phyloP scores from a whole-genome alignment of 2,113 vertebrate species.

The Peromyscus californicus region DNA sequence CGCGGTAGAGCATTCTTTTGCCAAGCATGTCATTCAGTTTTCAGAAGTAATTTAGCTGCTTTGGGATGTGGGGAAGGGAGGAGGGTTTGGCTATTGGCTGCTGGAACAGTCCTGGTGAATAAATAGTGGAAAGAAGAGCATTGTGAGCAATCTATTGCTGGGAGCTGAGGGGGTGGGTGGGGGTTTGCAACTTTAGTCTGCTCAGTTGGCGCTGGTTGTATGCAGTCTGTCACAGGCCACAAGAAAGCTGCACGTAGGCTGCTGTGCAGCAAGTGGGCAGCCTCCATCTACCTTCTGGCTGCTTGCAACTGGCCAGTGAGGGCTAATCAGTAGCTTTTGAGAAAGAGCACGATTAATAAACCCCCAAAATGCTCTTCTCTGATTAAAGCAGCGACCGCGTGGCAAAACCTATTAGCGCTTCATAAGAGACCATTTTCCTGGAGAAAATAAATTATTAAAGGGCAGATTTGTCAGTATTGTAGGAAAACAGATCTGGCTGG shows the following conservation, averaged over 20 bases:
- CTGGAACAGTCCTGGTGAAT: slow-evolving; percentile 74
- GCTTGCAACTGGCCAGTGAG: slow-evolving; percentile 73
- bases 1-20: slow-evolving; percentile 5
- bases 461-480: slow-evolving; percentile 76
- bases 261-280: slow-evolving; percentile 13
- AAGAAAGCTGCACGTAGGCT: slow-evolving; percentile 79
- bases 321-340: slow-evolving; percentile 83
- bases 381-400: slow-evolving; percentile 73
- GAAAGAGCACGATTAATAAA: slow-evolving; percentile 80
- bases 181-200: slow-evolving; percentile 56
- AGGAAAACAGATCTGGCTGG: slow-evolving; percentile 75
- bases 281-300: slow-evolving; percentile 75
- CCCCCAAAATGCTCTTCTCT: slow-evolving; percentile 75
- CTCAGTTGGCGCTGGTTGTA: slow-evolving; percentile 74
- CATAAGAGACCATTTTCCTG: slow-evolving; percentile 73
- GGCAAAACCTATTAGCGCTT: slow-evolving; percentile 80
- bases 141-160: slow-evolving; percentile 64
- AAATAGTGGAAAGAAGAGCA: slow-evolving; percentile 63
- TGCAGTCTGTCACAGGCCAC: slow-evolving; percentile 75
- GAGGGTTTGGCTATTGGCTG: slow-evolving; percentile 67
- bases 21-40: slow-evolving; percentile 77
- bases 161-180: not conserved
- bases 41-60: slow-evolving; percentile 73
- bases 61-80: slow-evolving; percentile 20
- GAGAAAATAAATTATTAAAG: slow-evolving; percentile 82